Conservation (phyloP, 53 echinoderm and acorn worm species). For the Arbacia lixula region DNA sequence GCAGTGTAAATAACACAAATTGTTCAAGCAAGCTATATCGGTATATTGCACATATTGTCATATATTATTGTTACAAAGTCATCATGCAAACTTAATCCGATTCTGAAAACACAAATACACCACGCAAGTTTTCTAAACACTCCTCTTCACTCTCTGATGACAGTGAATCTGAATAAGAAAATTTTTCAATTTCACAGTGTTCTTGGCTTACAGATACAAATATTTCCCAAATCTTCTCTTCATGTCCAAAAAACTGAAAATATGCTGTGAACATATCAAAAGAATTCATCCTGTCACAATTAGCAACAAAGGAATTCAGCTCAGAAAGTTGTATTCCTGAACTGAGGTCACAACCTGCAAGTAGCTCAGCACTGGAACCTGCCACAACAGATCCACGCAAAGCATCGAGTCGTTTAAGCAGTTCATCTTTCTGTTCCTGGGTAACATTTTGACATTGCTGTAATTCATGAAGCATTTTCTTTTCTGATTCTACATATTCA, state of each 20-base stretch:
- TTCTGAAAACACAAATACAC: neutral
- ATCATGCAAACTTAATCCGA: constrained; percentile 1
- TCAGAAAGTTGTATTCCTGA: neutral
- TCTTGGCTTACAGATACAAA: neutral
- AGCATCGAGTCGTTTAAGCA: neutral
- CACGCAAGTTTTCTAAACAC: neutral
- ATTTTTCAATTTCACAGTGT: neutral
- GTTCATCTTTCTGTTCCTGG: neutral
- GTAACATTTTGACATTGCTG: neutral
- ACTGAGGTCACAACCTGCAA: neutral
- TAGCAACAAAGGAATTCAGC: neutral
- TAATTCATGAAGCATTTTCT: neutral
- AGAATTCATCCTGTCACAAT: neutral
- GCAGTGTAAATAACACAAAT: too few relatives aligned
- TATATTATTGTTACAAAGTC: neutral
- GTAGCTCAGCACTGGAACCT: neutral
- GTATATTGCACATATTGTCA: too few relatives aligned
- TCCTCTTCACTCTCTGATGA: neutral
- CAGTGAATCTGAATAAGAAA: neutral
- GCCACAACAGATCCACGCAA: neutral
- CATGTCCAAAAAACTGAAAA: constrained; percentile 6
- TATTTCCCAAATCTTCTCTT: neutral
- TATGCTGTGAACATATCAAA: neutral
- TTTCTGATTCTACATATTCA: neutral
- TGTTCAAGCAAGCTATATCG: too few relatives aligned